phyloP scores from a whole-genome alignment of 1,140 invertebrate species.

The Maconellicoccus hirsutus region DNA sequence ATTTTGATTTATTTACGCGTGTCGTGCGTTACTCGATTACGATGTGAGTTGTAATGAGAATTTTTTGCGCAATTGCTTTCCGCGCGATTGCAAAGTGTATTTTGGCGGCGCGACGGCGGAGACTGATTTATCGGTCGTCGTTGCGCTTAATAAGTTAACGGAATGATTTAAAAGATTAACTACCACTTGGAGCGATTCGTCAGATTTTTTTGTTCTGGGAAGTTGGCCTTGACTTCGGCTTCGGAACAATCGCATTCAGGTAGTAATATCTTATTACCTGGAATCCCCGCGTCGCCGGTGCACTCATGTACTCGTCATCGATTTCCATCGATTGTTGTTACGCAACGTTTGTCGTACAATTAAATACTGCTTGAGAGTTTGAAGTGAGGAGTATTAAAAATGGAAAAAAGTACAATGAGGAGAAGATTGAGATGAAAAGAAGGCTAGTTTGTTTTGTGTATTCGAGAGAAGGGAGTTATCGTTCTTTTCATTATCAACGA shows the following conservation, averaged over 20 bases:
- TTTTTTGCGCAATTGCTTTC: background rate
- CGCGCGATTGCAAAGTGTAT: too few relatives aligned
- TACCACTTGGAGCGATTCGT: background rate
- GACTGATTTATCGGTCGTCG: background rate
- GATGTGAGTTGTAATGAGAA: too few relatives aligned
- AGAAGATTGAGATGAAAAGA: background rate
- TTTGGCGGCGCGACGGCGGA: too few relatives aligned
- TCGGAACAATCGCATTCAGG: slow-evolving; percentile 19
- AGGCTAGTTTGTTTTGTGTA: too few relatives aligned
- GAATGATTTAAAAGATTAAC: background rate
- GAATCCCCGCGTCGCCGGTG: background rate
- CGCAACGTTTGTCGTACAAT: background rate
- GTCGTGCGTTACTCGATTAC: background rate
- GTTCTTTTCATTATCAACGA: too few relatives aligned
- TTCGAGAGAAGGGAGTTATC: too few relatives aligned
- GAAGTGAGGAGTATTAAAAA: background rate
- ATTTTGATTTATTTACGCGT: background rate
- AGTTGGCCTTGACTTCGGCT: slow-evolving; percentile 17
- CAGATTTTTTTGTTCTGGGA: slow-evolving; percentile 12
- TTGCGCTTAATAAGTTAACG: background rate
- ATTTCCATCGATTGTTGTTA: slow-evolving; percentile 15
- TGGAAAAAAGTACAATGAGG: background rate
- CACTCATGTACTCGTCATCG: slow-evolving; percentile 10
- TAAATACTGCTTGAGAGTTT: background rate
- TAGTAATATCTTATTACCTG: slow-evolving; percentile 18